Evolutionary conservation across 2,113 vertebrate species (phyloP).

Genomic region (Pseudonaja textilis): DNA sequence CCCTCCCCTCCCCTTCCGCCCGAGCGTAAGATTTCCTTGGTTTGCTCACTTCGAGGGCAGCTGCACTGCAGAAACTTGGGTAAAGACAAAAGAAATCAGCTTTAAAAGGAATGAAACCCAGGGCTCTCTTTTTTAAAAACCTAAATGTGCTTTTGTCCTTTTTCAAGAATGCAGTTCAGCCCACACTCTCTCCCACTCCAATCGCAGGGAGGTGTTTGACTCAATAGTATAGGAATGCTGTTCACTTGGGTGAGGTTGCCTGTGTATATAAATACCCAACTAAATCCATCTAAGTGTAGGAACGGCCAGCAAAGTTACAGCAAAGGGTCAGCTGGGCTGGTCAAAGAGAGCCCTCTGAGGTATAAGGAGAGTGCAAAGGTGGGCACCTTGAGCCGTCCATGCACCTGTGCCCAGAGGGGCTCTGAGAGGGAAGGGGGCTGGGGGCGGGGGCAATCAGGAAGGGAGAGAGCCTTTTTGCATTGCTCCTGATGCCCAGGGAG

Average conservation of each 20-base stretch:
- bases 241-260: constrained; percentile 27
- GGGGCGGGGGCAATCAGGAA: background rate
- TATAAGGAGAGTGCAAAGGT: constrained; percentile 35
- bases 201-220: constrained; percentile 58
- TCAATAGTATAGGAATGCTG: constrained; percentile 66
- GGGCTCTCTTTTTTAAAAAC: background rate
- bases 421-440: background rate
- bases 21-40: constrained; percentile 9
- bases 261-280: constrained; percentile 44
- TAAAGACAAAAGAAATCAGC: background rate
- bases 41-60: background rate
- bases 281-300: constrained; percentile 29
- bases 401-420: constrained; percentile 33
- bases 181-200: constrained; percentile 32
- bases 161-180: background rate
- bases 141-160: background rate
- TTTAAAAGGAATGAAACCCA: constrained; percentile 51
- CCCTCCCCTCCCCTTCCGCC: background rate
- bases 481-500: background rate
- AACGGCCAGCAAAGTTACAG: constrained; percentile 40
- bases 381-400: background rate
- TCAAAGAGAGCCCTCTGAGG: constrained; percentile 67
- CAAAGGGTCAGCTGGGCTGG: background rate
- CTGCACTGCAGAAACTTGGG: background rate
- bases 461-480: constrained; percentile 42